Evolutionary conservation across 2,888 invertebrate genomes (phyloP), one percentile per base, ranked within the genome.

Genomic region (Terebella lapidaria): DNA sequence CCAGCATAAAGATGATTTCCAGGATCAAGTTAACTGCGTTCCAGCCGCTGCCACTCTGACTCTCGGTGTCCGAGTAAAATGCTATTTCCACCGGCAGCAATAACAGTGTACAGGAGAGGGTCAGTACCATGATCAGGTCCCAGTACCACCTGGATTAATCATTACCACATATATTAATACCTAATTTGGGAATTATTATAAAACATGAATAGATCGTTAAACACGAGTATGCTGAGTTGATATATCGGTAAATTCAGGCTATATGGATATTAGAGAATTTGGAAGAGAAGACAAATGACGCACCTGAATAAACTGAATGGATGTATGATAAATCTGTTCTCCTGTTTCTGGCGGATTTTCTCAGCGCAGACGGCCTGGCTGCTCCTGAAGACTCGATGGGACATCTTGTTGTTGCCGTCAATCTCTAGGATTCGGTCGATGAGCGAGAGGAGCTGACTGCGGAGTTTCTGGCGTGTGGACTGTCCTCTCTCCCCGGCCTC

Each of bases 91-190:
- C 26, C 5, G 56, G 56, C n/a, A 56, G 18, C 25, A 25, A 5
- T 3, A 56, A 10, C n/a, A 56, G 5, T 24, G 56, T 56, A n/a
- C 46, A 18, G 18, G 47, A 4, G 4, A 56, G 47, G 24, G 47
- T 49, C 5, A 56, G n/a, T 5, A 56, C 47, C 56, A 56, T 56
- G 18, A 47, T 22, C 46, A 56, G 5, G 47, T 56, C 47, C 56
- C 56, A 56, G 27, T 56, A 56, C 56, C 56, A 56, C 27, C 56
- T 56, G 47, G 4, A 49, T 22, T 22, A n/a, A n/a, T n/a, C n/a
- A n/a, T n/a, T n/a, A n/a, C n/a, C n/a, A n/a, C n/a, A n/a, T n/a
- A n/a, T n/a, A n/a, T n/a, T n/a, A n/a, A n/a, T n/a, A n/a, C n/a
- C 35, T 4, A 35, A 4, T 4, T 5, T 10, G 5, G 5, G 20